Evolutionary conservation across 1,140 invertebrate species (phyloP), one percentile per base, ranked within the genome.

Genomic region (Atta cephalotes): DNA sequence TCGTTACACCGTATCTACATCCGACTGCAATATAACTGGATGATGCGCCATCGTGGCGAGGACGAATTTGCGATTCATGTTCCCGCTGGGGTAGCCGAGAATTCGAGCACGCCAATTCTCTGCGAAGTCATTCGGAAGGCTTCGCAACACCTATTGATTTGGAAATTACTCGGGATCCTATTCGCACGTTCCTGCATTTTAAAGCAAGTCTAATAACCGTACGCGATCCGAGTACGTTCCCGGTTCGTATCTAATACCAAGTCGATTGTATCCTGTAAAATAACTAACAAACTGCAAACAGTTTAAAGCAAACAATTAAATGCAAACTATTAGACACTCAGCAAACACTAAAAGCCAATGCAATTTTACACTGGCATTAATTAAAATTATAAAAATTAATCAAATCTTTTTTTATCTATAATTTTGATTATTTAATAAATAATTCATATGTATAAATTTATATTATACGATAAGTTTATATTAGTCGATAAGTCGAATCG

Each of bases 1-100:
- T 88, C 71, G 68, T 85, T 90, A 81, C 45, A 76, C 35, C 70
- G 53, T 65, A 81, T 56, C 58, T 74, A 74, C 58, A 62, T 84
- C 21, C 25, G 25, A 6, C 7, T 81, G 60, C 18, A 58, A 68
- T 66, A 49, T 85, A 85, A 90, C 65, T 65, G 16, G 25, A 56
- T 62, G 65, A 74, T 72, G 65, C 53, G 60, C 21, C 28, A 62
- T 45, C 21, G 53, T 28, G n/a, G 70, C 68, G 71, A 84, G 86
- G 78, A 87, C 84, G 74, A 91, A 91, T 90, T 88, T 91, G 89
- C 79, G 89, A 90, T 90, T 91, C 90, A 90, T 87, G 84, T 76
- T 81, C 76, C 74, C 82, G 28, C 45, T 51, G 78, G 78, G 74
- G 39, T 84, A 88, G n/a, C 58, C 6, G 12, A 10, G 60, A 70